Conservation (phyloP, 1,140 invertebrate species). For the Penaeus vannamei region DNA sequence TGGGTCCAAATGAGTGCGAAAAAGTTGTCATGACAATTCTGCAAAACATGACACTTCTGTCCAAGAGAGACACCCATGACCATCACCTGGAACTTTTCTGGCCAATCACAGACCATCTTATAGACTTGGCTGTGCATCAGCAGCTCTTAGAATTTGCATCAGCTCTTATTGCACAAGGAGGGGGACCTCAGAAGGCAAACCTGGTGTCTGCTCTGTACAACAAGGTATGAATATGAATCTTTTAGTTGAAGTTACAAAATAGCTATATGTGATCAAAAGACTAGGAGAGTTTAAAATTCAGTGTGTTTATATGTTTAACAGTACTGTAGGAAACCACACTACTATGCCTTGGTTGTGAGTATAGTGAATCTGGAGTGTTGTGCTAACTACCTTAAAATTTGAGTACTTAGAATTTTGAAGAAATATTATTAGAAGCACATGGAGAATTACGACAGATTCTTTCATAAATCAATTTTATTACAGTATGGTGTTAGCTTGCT, state of each 20-base stretch:
- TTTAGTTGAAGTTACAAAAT: neutral
- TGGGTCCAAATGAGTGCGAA: slow-evolving; percentile 25
- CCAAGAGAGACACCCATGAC: slow-evolving; percentile 52
- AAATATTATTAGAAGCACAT: too few relatives aligned
- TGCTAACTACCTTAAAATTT: too few relatives aligned
- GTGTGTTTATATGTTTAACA: too few relatives aligned
- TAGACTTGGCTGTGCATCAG: slow-evolving; percentile 7
- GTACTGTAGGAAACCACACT: too few relatives aligned
- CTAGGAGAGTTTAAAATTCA: too few relatives aligned
- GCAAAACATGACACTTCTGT: slow-evolving; percentile 47
- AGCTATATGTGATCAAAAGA: too few relatives aligned
- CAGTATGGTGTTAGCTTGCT: slow-evolving; percentile 59
- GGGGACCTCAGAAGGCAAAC: slow-evolving; percentile 41
- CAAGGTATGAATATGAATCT: slow-evolving; percentile 41
- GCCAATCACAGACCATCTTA: slow-evolving; percentile 48
- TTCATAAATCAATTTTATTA: neutral
- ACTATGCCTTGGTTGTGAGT: too few relatives aligned
- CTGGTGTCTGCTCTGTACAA: slow-evolving; percentile 43
- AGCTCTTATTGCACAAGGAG: neutral
- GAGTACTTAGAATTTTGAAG: too few relatives aligned
- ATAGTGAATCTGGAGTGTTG: too few relatives aligned
- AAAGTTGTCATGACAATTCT: slow-evolving; percentile 38
- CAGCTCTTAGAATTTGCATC: slow-evolving; percentile 34
- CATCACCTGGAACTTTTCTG: slow-evolving; percentile 45
- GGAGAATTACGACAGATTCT: too few relatives aligned